Percentiles rank a stretch among this genome's conserved stretches.
Conservation (phyloP, 2,797 vertebrate species). For the Morus bassanus region DNA sequence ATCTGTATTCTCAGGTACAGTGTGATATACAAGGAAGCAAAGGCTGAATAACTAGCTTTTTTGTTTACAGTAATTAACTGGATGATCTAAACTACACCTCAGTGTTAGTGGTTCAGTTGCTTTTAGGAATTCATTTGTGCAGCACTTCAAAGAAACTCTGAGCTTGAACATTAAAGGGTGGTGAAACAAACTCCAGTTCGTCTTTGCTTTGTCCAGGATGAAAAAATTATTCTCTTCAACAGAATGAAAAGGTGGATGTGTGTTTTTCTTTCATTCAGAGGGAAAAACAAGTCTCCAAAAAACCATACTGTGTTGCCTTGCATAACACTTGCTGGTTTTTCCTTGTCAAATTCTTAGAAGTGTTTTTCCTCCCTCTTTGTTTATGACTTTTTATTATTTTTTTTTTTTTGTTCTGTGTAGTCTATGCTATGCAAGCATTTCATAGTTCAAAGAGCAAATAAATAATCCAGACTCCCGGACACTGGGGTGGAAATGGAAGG, state of each 20-base stretch:
- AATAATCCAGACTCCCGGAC: background rate
- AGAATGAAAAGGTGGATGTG: background rate
- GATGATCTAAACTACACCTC: background rate
- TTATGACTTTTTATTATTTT: background rate
- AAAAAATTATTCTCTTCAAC: background rate
- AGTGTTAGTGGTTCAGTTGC: background rate
- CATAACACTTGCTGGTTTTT: background rate
- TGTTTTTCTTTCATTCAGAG: background rate
- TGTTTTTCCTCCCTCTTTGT: background rate
- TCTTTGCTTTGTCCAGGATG: background rate
- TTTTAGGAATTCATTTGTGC: background rate
- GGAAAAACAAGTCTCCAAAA: background rate
- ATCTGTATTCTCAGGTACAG: background rate
- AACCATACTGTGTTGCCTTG: background rate
- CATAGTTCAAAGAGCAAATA: background rate
- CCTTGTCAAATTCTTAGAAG: background rate
- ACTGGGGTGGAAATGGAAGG: background rate
- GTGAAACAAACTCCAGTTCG: background rate
- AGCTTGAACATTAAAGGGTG: background rate
- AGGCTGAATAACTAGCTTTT: background rate
- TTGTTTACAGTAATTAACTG: background rate
- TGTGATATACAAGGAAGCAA: background rate
- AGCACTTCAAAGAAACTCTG: background rate
- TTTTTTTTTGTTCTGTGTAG: background rate
- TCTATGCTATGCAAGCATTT: background rate